Evolutionary conservation across 1,140 invertebrate species (phyloP).

Genomic region (Phenacoccus solenopsis): DNA sequence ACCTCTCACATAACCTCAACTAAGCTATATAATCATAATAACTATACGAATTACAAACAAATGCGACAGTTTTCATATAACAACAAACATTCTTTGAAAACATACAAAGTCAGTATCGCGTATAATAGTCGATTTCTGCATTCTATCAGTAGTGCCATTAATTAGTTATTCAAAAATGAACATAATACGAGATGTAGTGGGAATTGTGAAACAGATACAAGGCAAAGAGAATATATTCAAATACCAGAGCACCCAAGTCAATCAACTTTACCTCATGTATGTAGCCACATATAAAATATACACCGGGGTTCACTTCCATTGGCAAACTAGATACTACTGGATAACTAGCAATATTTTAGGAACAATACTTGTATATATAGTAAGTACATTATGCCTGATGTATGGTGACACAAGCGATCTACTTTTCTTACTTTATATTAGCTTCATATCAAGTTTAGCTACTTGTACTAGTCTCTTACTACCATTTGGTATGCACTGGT

Average conservation of each 20-base stretch:
- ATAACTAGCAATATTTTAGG: background rate
- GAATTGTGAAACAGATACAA: background rate
- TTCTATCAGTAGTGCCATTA: too few species aligned
- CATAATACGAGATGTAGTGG: background rate
- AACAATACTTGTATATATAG: background rate
- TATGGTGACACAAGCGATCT: background rate
- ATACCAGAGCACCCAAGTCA: background rate
- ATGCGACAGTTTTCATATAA: too few species aligned
- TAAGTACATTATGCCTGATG: background rate
- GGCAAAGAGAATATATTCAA: conserved; percentile 1
- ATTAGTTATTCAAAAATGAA: background rate
- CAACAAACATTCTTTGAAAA: too few species aligned
- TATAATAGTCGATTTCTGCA: too few species aligned
- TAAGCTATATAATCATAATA: too few species aligned
- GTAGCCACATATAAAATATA: background rate
- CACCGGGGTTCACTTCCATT: background rate
- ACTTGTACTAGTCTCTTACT: background rate
- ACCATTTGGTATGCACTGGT: background rate
- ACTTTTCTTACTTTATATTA: background rate
- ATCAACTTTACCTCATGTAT: background rate
- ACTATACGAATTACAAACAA: too few species aligned
- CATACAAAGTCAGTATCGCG: too few species aligned
- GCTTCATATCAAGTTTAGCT: background rate
- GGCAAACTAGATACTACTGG: background rate
- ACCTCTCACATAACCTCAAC: too few species aligned